Conservation (phyloP, 2,888 invertebrate species). For the Netelia virgata region DNA sequence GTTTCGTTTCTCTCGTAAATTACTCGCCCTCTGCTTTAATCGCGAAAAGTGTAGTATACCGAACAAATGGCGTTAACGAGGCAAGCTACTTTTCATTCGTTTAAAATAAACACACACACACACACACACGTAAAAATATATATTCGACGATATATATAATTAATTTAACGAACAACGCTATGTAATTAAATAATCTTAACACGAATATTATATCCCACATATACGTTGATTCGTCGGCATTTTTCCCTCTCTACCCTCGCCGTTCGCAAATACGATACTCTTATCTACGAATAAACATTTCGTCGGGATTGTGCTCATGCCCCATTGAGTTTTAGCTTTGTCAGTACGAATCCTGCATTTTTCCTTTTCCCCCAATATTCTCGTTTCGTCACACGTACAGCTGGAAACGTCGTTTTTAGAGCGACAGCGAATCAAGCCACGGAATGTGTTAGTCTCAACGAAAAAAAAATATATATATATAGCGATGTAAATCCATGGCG, state of each 20-base stretch:
- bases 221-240: no score
- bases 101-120: no score
- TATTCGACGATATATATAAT: no score
- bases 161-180: no score
- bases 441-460: conserved; percentile 27
- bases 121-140: no score
- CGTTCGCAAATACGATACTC: neutral
- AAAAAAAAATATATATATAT: conserved; percentile 19
- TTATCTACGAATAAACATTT: conserved; percentile 14
- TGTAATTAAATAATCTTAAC: no score
- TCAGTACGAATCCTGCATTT: conserved; percentile 27
- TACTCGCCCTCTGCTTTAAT: neutral
- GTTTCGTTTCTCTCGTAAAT: neutral
- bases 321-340: conserved; percentile 46
- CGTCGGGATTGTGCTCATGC: conserved; percentile 30
- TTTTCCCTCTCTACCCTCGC: neutral
- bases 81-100: neutral
- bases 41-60: neutral
- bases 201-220: no score
- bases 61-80: neutral
- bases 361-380: neutral
- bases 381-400: conserved; percentile 13
- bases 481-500: conserved; percentile 58
- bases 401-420: conserved; percentile 31
- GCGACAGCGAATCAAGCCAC: conserved; percentile 37